Percentiles rank a stretch among this genome's conserved stretches.
Conservation (phyloP, 2,113 vertebrate genomes). For the Callaeas wilsoni region DNA sequence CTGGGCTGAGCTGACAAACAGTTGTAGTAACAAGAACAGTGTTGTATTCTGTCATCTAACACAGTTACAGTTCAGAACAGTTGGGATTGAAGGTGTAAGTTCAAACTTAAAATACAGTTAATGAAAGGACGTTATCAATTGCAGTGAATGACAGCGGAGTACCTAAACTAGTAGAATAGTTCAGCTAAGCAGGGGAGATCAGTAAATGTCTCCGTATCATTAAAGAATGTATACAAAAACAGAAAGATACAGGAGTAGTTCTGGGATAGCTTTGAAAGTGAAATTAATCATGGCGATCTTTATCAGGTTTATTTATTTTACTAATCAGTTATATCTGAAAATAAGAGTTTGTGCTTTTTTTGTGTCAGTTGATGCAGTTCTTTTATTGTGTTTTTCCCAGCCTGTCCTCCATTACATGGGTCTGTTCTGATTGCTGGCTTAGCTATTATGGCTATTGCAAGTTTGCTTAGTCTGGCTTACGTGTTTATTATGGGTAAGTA, state of each 20-base stretch:
- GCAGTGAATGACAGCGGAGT: background rate
- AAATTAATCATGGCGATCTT: background rate
- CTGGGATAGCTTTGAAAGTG: background rate
- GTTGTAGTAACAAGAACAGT: background rate
- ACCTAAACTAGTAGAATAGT: background rate
- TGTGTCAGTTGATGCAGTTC: background rate
- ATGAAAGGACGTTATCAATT: background rate
- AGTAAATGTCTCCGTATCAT: background rate
- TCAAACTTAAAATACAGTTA: background rate
- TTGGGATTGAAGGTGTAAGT: background rate
- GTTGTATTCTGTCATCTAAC: background rate
- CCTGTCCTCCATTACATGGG: conserved; percentile 54
- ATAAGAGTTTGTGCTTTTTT: background rate
- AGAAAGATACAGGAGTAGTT: background rate
- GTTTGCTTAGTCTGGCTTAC: conserved; percentile 71
- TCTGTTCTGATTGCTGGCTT: conserved; percentile 74
- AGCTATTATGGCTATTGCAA: conserved; percentile 70
- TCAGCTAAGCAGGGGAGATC: background rate
- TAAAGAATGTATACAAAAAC: background rate
- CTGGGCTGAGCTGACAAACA: background rate
- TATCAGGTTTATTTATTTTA: background rate
- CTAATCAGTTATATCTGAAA: background rate
- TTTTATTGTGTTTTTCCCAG: conserved; percentile 58
- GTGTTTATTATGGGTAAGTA: conserved; percentile 75
- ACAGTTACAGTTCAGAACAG: background rate